These are phyloP conservation scores for Echeneis naucrates DNA, from an alignment of 2,797 vertebrate genomes.

Conservation along the genomic window DNA sequence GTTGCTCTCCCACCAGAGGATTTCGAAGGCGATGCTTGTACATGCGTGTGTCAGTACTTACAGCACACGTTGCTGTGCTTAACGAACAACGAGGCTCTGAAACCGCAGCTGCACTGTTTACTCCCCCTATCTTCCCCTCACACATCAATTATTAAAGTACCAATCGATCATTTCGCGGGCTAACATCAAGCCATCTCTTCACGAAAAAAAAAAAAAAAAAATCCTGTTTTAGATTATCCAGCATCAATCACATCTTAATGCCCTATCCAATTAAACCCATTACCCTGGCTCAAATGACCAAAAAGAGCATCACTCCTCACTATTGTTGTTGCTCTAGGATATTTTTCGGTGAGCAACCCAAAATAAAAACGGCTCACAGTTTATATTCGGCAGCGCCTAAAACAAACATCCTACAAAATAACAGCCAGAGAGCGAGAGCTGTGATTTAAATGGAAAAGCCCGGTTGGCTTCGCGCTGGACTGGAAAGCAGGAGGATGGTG, in stretches of 20 bases:
- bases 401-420: slow-evolving; percentile 5
- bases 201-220: slow-evolving; percentile 64
- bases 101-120: slow-evolving; percentile 82
- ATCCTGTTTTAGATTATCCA: slow-evolving; percentile 73
- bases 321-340: slow-evolving; percentile 33
- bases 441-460: slow-evolving; percentile 64
- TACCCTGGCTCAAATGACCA: slow-evolving; percentile 47
- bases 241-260: slow-evolving; percentile 75
- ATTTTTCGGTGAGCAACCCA: slow-evolving; percentile 30
- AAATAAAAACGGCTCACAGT: slow-evolving; percentile 19
- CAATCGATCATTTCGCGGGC: slow-evolving; percentile 84
- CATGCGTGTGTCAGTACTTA: slow-evolving; percentile 72
- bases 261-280: slow-evolving; percentile 57
- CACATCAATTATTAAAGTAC: slow-evolving; percentile 87
- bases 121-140: slow-evolving; percentile 78
- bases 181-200: slow-evolving; percentile 80
- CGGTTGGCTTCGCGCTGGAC: slow-evolving; percentile 41
- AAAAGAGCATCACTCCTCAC: slow-evolving; percentile 20
- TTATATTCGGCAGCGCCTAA: slow-evolving; percentile 5
- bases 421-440: slow-evolving; percentile 9
- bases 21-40: slow-evolving; percentile 73
- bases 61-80: slow-evolving; percentile 78
- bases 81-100: slow-evolving; percentile 77
- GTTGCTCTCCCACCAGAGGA: slow-evolving; percentile 74
- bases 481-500: slow-evolving; percentile 54